A percentile compares a stretch with the other conserved stretches of the same genome.
These are phyloP conservation scores for Mythimna pallens DNA, from an alignment of 2,888 invertebrate genomes.

Conservation along the genomic window DNA sequence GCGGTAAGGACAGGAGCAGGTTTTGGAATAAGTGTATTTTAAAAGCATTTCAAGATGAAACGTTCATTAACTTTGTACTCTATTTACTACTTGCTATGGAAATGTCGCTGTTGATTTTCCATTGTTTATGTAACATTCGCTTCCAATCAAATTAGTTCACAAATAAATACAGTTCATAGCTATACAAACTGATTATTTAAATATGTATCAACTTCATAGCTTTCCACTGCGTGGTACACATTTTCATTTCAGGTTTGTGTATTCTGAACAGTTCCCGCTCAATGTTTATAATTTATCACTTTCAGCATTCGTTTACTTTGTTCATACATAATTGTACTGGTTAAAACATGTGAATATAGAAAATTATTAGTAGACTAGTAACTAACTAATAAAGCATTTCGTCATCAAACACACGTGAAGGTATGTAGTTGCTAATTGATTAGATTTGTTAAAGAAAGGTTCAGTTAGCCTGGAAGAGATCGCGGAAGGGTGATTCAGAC, in stretches of 20 bases:
- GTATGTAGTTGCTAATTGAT: constrained; percentile 23
- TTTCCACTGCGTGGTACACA: constrained; percentile 31
- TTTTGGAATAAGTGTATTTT: too few relatives aligned
- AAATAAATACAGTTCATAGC: constrained; percentile 33
- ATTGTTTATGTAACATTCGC: constrained; percentile 32
- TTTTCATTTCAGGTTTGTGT: constrained; percentile 22
- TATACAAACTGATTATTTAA: constrained; percentile 40
- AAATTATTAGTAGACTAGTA: constrained; percentile 6
- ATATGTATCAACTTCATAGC: constrained; percentile 15
- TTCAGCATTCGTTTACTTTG: constrained; percentile 36
- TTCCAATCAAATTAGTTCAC: constrained; percentile 44
- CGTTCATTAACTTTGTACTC: constrained; percentile 6
- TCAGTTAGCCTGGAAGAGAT: neutral
- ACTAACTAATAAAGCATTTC: neutral
- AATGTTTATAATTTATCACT: constrained; percentile 47
- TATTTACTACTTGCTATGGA: constrained; percentile 11
- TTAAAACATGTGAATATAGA: constrained; percentile 15
- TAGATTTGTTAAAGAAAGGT: constrained; percentile 19
- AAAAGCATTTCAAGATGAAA: constrained; percentile 1
- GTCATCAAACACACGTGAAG: constrained; percentile 4
- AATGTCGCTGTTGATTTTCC: constrained; percentile 43
- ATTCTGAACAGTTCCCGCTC: constrained; percentile 44
- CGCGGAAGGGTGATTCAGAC: too few relatives aligned
- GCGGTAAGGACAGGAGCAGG: too few relatives aligned
- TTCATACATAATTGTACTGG: constrained; percentile 20